Evolutionary conservation across 2,888 invertebrate genomes (phyloP).

Genomic region (Rotaria magnacalcarata): DNA sequence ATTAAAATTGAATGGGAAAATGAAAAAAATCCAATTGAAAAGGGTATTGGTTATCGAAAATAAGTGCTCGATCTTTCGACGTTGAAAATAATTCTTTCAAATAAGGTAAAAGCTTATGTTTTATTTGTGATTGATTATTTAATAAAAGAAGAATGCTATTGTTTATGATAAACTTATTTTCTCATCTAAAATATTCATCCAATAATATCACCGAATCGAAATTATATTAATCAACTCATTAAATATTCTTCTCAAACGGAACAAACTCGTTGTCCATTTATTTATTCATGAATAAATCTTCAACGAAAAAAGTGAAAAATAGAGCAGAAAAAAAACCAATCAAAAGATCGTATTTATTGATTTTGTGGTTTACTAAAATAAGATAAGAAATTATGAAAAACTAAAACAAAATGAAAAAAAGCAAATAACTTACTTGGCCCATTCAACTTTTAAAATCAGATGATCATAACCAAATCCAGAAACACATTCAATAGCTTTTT

Average conservation of each 20-base stretch:
- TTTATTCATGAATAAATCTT: neutral
- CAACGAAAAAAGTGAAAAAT: too few relatives aligned
- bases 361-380: neutral
- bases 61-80: too few relatives aligned
- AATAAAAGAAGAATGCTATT: neutral
- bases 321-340: too few relatives aligned
- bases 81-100: too few relatives aligned
- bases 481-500: slow-evolving; percentile 78
- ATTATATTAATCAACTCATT: neutral
- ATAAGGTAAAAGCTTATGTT: neutral
- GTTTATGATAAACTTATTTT: neutral
- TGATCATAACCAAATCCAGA: slow-evolving; percentile 95
- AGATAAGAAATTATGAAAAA: neutral
- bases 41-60: too few relatives aligned
- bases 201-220: neutral
- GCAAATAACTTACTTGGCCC: slow-evolving; percentile 68
- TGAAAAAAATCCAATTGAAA: too few relatives aligned
- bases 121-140: neutral
- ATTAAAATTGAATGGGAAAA: too few relatives aligned
- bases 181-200: neutral
- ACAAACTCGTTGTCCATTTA: neutral
- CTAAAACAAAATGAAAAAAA: neutral
- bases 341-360: neutral
- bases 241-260: slow-evolving; percentile 13
- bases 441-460: slow-evolving; percentile 93